These are phyloP conservation scores for Enteromius treurensis DNA, from an alignment of 2,797 vertebrate genomes.

Conservation along the genomic window DNA sequence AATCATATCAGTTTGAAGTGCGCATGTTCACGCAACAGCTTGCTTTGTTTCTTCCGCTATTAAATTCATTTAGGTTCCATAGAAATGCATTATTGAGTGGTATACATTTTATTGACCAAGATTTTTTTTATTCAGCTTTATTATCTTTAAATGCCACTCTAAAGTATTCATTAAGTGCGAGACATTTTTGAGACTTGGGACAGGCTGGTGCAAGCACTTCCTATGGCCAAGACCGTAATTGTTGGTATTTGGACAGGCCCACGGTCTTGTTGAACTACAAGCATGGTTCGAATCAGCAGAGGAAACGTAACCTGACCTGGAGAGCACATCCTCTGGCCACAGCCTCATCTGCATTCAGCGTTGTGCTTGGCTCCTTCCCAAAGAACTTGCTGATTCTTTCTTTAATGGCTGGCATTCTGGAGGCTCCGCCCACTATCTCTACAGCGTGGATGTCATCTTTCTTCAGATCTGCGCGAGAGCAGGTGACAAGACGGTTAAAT, in stretches of 20 bases:
- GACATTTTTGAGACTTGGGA: background rate
- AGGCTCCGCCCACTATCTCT: slow-evolving; percentile 93
- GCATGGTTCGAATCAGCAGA: slow-evolving; percentile 21
- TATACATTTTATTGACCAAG: no score
- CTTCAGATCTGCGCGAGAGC: slow-evolving; percentile 80
- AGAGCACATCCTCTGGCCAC: slow-evolving; percentile 94
- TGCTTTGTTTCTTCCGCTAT: no score
- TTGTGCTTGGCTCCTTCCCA: slow-evolving; percentile 94
- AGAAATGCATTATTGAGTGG: no score
- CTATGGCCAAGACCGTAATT: background rate
- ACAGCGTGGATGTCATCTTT: slow-evolving; percentile 95
- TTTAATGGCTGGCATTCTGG: slow-evolving; percentile 92
- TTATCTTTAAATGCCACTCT: no score
- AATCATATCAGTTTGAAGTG: no score
- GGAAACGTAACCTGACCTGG: slow-evolving; percentile 79
- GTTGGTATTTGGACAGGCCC: background rate
- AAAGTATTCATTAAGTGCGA: no score
- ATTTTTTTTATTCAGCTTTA: no score
- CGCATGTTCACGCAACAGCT: no score
- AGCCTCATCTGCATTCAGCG: slow-evolving; percentile 96
- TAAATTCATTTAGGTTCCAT: no score
- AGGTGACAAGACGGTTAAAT: slow-evolving; percentile 2
- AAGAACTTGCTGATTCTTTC: slow-evolving; percentile 94
- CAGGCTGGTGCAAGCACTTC: background rate
- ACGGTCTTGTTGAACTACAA: background rate